Conservation (phyloP, 2,113 vertebrate species). For the Calidris pygmaea region DNA sequence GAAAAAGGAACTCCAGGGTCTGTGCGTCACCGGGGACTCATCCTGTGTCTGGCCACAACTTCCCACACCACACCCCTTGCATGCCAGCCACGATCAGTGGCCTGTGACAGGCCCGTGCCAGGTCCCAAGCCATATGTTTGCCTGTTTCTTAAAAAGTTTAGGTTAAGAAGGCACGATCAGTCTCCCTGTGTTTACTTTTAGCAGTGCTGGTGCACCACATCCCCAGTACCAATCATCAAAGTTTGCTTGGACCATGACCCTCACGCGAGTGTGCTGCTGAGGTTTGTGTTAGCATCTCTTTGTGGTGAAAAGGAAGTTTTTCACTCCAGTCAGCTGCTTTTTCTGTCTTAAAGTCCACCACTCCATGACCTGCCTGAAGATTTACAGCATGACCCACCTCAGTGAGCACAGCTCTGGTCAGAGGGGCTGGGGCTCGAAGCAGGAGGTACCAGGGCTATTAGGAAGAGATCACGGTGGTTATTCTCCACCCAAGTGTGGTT, state of each 20-base stretch:
- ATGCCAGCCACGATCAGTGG: background rate
- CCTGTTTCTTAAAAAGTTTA: background rate
- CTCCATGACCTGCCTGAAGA: background rate
- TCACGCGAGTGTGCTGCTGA: background rate
- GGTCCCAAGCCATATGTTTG: background rate
- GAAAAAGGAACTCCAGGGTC: background rate
- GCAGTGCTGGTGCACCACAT: fast-evolving
- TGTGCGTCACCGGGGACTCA: background rate
- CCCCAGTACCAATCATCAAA: fast-evolving
- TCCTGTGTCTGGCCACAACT: background rate
- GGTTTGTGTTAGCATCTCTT: background rate
- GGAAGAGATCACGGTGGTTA: background rate
- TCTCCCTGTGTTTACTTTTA: background rate
- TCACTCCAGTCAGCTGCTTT: background rate
- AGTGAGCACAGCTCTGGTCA: background rate
- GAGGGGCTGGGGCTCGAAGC: background rate
- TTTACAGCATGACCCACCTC: background rate
- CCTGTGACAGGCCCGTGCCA: background rate
- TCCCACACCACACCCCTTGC: background rate
- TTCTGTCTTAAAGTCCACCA: background rate
- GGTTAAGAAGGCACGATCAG: background rate
- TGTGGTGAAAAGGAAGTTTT: background rate
- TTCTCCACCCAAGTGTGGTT: fast-evolving
- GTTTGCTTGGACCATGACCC: background rate
- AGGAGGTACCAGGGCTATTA: background rate